Base-by-base conservation (phyloP, 2,113 vertebrate genomes). In the Phalacrocorax carbo region DNA sequence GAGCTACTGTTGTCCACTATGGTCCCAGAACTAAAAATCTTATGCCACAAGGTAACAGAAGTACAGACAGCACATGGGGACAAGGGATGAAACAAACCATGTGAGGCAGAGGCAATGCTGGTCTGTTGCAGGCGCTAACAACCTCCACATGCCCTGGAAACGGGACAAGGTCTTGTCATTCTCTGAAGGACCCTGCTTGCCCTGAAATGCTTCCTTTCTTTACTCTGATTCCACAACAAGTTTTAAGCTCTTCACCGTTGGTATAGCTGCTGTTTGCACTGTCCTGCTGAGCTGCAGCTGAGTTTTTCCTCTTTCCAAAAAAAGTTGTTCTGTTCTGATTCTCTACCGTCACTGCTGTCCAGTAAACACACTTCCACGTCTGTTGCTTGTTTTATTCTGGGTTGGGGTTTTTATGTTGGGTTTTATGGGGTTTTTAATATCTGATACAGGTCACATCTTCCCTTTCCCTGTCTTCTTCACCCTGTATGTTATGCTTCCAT, bases 361-460 rank as follows among this genome's bases (percentile, higher is more conserved):
- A 76, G 10, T 27, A 64, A 89, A 60, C 15, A 2, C 42, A 34
- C 14, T 79, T 86, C 34, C 30, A n/a, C 6, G 3, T 42, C 49
- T 70, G 30, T 18, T 52, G n/a, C 19, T 85, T 68, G 9, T 55
- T 80, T 55, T 79, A 5, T 49, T 90, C n/a, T 8, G 6, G 3
- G 0, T 32, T 46, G 55, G 5, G 2, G 0, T 32, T 46, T 72
- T n/a, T 52, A 36, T 65, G 14, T 21, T 65, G 36, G 4, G 2
- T 82, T 90, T 69, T 3, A 0, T 42, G 13, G 13, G 0, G 10
- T 46, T 52, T 17, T 77, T n/a, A 80, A 21, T 73, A 57, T 62
- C 60, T 62, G 34, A 73, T 65, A 70, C 2, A 71, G 19, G 20
- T 58, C 64, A 78, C 22, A 87, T 29, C 76, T 86, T 75, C 38